Base-by-base conservation (phyloP, 2,797 vertebrate species). In the Cyclura pinguis region DNA sequence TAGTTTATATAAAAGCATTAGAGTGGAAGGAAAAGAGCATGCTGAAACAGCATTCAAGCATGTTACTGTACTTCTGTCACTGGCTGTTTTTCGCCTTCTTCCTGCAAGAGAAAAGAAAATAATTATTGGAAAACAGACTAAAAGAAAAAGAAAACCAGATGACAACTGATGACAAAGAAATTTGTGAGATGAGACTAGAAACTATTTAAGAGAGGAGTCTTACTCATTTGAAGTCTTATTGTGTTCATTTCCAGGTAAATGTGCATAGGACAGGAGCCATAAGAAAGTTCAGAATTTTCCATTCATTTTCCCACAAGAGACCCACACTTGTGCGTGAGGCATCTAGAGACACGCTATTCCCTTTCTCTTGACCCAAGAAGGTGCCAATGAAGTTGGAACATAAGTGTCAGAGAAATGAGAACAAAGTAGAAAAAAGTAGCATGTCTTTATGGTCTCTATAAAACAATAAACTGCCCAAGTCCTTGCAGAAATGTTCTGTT, bases 61-160 rank as follows among this genome's bases (percentile, higher is more conserved):
- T 76, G 91, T 73, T 93, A 95, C 92, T 89, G 35, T 94, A 96
- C 94, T 95, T 38, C 94, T 94, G 93, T n/a, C 86, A 42, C 90
- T 86, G 55, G 80, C 20, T 93, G 72, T 18, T 94, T 95, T 94
- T 94, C 92, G 57, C 93, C 72, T 32, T 5, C 82, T 90, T 95
- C 94, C 95, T 96, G 38, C 1, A 69, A 88, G 38, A 93, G 27
- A 62, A 88, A 5, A 92, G 73, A 0, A 90, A 4, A 29, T 88
- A 86, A 84, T 6, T 6, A 73, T 92, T 29, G 88, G 42, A 92
- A 92, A 18, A 42, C 0, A 85, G 16, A 87, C 77, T 62, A 86
- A 62, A 89, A 73, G 29, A 69, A 69, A 89, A 35, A 89, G 29
- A 80, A 62, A 80, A 50, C 6, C 22, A 73, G 42, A 35, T 22